Evolutionary conservation across 1,140 invertebrate species (phyloP).

Genomic region (Scaptomyza hsui): DNA sequence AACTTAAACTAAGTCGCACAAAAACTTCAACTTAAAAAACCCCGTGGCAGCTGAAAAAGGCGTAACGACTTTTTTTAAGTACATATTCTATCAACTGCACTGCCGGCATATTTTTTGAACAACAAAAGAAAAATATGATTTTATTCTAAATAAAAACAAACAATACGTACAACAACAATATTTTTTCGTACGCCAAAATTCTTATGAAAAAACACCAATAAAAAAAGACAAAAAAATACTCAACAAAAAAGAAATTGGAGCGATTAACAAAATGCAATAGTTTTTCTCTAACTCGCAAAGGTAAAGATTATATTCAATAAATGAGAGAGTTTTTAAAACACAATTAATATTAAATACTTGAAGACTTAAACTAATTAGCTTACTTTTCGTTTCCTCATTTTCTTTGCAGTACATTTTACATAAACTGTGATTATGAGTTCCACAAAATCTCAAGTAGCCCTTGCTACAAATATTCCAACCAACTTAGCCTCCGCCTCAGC

Average conservation of each 20-base stretch:
- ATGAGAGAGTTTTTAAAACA: neutral
- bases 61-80: conserved; percentile 49
- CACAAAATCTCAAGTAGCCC: conserved; percentile 84
- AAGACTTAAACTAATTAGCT: neutral
- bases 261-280: conserved; percentile 74
- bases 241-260: conserved; percentile 42
- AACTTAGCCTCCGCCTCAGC: conserved; percentile 79
- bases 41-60: conserved; percentile 42
- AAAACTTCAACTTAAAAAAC: conserved; percentile 41
- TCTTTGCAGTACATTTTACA: conserved; percentile 75
- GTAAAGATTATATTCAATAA: conserved; percentile 48
- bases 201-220: conserved; percentile 62
- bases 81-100: conserved; percentile 71
- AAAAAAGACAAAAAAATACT: conserved; percentile 37
- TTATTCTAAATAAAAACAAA: conserved; percentile 53
- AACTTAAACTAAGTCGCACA: conserved; percentile 64
- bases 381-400: neutral
- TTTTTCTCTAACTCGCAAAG: conserved; percentile 64
- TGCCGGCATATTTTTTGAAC: conserved; percentile 75
- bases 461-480: conserved; percentile 83
- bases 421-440: conserved; percentile 84
- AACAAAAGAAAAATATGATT: conserved; percentile 65
- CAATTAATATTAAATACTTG: no score
- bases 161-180: conserved; percentile 33
- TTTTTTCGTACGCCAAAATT: conserved; percentile 55